phyloP scores from a whole-genome alignment of 2,797 vertebrate species.

The Rhincodon typus region DNA sequence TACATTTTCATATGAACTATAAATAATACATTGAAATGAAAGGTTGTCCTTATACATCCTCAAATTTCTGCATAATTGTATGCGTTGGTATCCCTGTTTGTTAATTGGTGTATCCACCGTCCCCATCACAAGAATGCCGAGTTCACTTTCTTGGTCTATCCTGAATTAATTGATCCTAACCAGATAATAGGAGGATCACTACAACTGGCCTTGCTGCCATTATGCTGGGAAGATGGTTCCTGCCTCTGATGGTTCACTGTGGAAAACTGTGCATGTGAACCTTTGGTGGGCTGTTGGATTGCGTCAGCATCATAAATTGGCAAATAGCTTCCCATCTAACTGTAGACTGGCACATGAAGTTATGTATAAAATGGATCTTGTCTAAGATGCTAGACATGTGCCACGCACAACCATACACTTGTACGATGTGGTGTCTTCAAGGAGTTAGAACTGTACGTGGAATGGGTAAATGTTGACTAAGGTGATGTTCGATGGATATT shows the following conservation, averaged over 20 bases:
- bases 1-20: not conserved
- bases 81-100: not conserved
- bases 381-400: not conserved
- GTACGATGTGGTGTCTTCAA: not conserved
- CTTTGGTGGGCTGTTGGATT: no score
- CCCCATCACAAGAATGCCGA: not conserved
- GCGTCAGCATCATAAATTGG: not conserved
- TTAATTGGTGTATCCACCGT: not conserved
- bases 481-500: not conserved
- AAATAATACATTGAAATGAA: not conserved
- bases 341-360: not conserved
- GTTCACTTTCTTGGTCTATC: not conserved
- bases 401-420: not conserved
- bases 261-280: not conserved
- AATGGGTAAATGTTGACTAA: not conserved
- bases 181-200: not conserved
- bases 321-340: not conserved
- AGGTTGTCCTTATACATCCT: not conserved
- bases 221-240: not conserved
- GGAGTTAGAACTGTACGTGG: not conserved
- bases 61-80: not conserved
- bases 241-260: not conserved
- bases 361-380: not conserved
- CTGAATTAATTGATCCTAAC: not conserved
- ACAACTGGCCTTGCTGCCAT: not conserved